These are phyloP conservation scores for Oreocharis arfaki DNA, from an alignment of 2,113 vertebrate genomes.

Conservation along the genomic window DNA sequence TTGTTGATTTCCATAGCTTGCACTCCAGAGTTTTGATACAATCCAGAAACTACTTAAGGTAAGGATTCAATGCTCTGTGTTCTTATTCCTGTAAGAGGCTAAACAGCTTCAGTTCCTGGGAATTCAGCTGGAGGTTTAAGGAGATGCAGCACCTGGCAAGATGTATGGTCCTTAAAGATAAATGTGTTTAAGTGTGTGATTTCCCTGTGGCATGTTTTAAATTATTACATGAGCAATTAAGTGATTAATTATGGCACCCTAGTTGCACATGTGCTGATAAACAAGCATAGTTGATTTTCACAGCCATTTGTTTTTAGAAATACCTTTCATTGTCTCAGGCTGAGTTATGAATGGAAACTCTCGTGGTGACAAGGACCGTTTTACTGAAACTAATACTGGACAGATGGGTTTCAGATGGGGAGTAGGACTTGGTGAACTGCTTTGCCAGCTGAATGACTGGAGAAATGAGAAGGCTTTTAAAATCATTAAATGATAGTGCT, in stretches of 20 bases:
- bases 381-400: slow-evolving; percentile 10
- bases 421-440: not conserved
- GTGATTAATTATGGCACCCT: slow-evolving; percentile 12
- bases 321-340: not conserved
- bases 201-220: slow-evolving; percentile 20
- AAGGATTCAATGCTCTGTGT: not conserved
- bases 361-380: not conserved
- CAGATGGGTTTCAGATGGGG: slow-evolving; percentile 34
- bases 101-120: not conserved
- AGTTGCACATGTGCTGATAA: not conserved
- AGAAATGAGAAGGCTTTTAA: slow-evolving; percentile 41
- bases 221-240: not conserved
- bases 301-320: not conserved
- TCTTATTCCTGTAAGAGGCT: not conserved
- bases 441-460: slow-evolving; percentile 8
- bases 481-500: slow-evolving; percentile 6
- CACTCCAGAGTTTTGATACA: slow-evolving; percentile 87
- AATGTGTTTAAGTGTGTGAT: not conserved
- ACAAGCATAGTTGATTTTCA: not conserved
- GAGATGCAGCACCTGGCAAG: not conserved
- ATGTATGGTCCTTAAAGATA: not conserved
- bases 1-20: slow-evolving; percentile 75
- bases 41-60: slow-evolving; percentile 92
- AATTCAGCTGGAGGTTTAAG: not conserved
- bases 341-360: slow-evolving; percentile 13